phyloP scores from a whole-genome alignment of 2,113 vertebrate genomes.

The Atrichornis clamosus region DNA sequence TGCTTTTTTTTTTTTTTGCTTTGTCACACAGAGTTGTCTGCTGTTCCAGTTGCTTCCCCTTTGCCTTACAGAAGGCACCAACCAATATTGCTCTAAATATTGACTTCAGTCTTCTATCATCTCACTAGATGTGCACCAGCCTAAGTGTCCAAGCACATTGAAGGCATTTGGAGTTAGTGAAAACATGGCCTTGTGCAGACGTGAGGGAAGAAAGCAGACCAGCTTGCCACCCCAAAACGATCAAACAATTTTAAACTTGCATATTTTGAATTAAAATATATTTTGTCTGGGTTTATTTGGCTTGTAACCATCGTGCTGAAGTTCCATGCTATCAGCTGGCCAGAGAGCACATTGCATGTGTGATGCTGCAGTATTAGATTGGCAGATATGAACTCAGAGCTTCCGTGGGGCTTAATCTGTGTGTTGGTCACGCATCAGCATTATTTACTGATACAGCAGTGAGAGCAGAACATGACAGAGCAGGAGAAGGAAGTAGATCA shows the following conservation, averaged over 20 bases:
- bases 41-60: not conserved
- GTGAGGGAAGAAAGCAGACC: not conserved
- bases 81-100: not conserved
- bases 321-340: not conserved
- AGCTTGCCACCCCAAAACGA: not conserved
- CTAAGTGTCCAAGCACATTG: not conserved
- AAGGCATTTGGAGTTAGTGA: not conserved
- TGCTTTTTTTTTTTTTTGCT: not conserved
- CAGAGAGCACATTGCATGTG: not conserved
- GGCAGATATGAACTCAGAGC: not conserved
- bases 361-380: not conserved
- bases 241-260: not conserved
- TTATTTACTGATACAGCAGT: not conserved
- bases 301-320: not conserved
- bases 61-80: not conserved
- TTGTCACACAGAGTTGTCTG: not conserved
- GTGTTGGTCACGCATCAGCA: not conserved
- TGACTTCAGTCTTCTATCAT: not conserved
- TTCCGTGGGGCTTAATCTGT: not conserved
- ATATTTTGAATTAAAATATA: not conserved
- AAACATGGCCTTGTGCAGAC: not conserved
- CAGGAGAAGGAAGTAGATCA: conserved; percentile 10
- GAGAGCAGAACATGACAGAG: not conserved
- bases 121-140: not conserved
- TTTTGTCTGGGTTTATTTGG: not conserved